These are phyloP conservation scores for Archips crataeganus DNA, from an alignment of 2,888 invertebrate species.

Conservation along the genomic window DNA sequence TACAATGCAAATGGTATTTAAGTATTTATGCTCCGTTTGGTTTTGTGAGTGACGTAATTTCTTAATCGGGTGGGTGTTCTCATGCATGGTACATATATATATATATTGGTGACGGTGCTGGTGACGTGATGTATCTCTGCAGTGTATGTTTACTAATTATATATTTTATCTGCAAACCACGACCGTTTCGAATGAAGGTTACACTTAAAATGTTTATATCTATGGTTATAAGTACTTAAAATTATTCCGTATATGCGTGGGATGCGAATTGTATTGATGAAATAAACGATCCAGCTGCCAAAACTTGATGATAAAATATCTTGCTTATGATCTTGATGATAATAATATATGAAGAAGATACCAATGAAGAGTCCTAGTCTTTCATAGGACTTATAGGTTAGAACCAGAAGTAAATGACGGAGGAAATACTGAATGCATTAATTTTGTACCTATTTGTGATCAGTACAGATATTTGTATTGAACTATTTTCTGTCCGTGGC, in stretches of 20 bases:
- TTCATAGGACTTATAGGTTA: background rate
- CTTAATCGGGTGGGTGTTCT: slow-evolving; percentile 29
- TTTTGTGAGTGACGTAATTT: slow-evolving; percentile 35
- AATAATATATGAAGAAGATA: background rate
- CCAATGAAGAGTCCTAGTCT: background rate
- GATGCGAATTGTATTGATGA: background rate
- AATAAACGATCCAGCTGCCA: background rate
- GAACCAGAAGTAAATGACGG: background rate
- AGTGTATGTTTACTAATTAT: slow-evolving; percentile 10
- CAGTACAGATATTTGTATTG: too few species aligned
- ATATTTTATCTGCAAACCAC: slow-evolving; percentile 21
- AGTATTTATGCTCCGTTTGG: slow-evolving; percentile 14
- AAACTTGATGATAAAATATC: background rate
- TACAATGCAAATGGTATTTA: background rate
- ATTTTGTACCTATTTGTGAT: too few species aligned
- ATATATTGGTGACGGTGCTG: background rate
- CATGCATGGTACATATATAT: slow-evolving; percentile 34
- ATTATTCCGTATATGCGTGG: background rate
- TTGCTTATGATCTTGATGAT: background rate
- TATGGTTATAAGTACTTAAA: background rate
- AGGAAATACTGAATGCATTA: background rate
- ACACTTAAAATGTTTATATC: background rate
- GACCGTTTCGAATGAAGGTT: slow-evolving; percentile 2
- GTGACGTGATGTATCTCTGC: slow-evolving; percentile 27
- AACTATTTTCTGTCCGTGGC: too few species aligned